Base-by-base conservation (phyloP, 2,888 invertebrate genomes). In the Agrilus cyanescens region DNA sequence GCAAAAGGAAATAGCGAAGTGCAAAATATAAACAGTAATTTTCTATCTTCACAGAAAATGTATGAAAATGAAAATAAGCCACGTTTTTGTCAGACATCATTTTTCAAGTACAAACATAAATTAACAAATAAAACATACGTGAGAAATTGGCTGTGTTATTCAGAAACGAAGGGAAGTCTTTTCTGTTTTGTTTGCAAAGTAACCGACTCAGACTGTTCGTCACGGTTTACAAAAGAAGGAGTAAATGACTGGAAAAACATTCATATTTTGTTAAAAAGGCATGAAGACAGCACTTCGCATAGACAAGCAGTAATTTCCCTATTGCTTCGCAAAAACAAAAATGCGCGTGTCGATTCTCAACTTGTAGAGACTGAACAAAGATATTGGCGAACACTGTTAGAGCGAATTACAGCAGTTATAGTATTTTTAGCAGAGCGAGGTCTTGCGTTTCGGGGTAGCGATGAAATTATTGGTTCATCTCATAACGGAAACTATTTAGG, bases 401-500 rank as follows among this genome's bases (percentile, higher is more conserved):
- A 18, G 5, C 5, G 18, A 3, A 18, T 18, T 18, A 18, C 5
- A 4, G 18, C 4, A 18, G 18, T 18, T 18, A 5, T 18, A 18
- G 5, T 4, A 5, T 18, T 18, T 18, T 18, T 18, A 18, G 18
- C 18, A 18, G 18, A 18, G 5, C 5, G 18, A 18, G 18, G 18
- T 4, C 18, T 18, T 18, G 18, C 18, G 3, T 18, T n/a, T n/a
- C n/a, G n/a, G n/a, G n/a, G n/a, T n/a, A n/a, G n/a, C n/a, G n/a
- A n/a, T n/a, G n/a, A n/a, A n/a, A n/a, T n/a, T n/a, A n/a, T 40
- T 42, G 46, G 42, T 29, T 44, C 41, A 38, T 16, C 37, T 29
- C 34, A 45, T 33, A 43, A 46, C 43, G 46, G 42, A 13, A 46
- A 46, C 42, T 43, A 39, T 30, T 39, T 46, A 35, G 46, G 46